These are phyloP conservation scores for Montipora foliosa DNA, from an alignment of 64 coral and sea anemone species.

Conservation along the genomic window DNA sequence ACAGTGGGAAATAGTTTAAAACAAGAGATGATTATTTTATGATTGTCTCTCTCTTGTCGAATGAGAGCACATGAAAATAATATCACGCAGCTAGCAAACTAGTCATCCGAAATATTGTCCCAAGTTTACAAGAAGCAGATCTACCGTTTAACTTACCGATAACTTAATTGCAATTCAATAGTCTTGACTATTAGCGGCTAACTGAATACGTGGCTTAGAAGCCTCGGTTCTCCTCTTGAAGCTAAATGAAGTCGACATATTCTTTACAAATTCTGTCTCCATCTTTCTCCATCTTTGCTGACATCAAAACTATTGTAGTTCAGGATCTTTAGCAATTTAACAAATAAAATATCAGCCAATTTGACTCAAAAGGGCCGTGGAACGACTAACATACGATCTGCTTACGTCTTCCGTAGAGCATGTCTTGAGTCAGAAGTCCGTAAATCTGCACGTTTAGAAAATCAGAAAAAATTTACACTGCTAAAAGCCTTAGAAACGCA, in stretches of 20 bases:
- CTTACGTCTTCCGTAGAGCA: too few relatives aligned
- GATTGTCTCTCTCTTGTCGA: neutral
- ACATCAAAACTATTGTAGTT: neutral
- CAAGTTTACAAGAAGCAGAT: neutral
- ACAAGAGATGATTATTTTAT: neutral
- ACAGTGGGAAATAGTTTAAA: neutral
- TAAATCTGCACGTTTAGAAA: too few relatives aligned
- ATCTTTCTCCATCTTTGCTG: neutral
- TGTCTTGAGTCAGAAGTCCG: too few relatives aligned
- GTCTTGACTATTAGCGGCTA: neutral
- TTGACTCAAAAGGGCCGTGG: neutral
- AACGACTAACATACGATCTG: neutral
- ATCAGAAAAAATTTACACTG: neutral
- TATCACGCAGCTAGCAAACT: neutral
- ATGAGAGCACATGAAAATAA: neutral
- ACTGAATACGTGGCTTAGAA: neutral
- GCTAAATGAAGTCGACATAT: neutral
- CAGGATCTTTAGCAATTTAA: neutral
- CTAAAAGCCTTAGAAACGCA: neutral
- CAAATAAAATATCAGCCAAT: neutral
- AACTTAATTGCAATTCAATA: slow-evolving; percentile 28
- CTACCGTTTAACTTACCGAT: neutral
- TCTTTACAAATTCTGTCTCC: neutral
- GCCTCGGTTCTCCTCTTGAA: neutral
- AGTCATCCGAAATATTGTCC: neutral